These are phyloP conservation scores for Masnerella sp. DNA, from an alignment of 2,888 invertebrate genomes.

Conservation along the genomic window DNA sequence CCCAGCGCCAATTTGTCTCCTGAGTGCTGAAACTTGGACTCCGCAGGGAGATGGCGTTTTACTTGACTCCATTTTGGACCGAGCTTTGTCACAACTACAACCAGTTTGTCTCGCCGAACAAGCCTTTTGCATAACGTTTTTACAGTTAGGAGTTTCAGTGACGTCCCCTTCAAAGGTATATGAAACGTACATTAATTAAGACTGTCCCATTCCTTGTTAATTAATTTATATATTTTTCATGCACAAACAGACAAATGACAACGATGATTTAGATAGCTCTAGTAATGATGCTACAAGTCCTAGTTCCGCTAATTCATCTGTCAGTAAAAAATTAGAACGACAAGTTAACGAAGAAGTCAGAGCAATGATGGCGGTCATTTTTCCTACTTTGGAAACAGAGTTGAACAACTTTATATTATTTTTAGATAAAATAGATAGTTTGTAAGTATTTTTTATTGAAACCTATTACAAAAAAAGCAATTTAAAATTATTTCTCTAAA, in stretches of 20 bases:
- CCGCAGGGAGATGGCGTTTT: constrained; percentile 74
- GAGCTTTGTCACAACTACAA: constrained; percentile 92
- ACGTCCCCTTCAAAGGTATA: constrained; percentile 70
- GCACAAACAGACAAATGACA: constrained; percentile 63
- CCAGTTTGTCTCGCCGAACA: constrained; percentile 96
- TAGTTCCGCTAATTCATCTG: constrained; percentile 70
- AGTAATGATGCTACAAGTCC: constrained; percentile 72
- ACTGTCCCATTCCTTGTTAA: too few relatives aligned
- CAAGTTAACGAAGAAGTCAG: constrained; percentile 89
- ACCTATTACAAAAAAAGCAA: too few relatives aligned
- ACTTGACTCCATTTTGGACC: constrained; percentile 85
- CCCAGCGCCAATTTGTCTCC: constrained; percentile 73
- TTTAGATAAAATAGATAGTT: constrained; percentile 92
- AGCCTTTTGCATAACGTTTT: constrained; percentile 95
- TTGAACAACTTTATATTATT: constrained; percentile 90
- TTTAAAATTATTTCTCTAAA: too few relatives aligned
- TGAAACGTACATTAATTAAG: neutral
- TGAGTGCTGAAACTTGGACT: constrained; percentile 73
- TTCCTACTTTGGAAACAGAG: constrained; percentile 92
- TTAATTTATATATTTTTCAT: neutral
- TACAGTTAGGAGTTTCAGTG: constrained; percentile 84
- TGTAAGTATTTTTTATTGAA: constrained; percentile 81
- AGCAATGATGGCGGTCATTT: constrained; percentile 92
- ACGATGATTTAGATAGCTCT: constrained; percentile 68
- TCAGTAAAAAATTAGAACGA: constrained; percentile 82